Evolutionary conservation across 2,797 vertebrate species (phyloP).

Genomic region (Stomatorhinus walkeri): DNA sequence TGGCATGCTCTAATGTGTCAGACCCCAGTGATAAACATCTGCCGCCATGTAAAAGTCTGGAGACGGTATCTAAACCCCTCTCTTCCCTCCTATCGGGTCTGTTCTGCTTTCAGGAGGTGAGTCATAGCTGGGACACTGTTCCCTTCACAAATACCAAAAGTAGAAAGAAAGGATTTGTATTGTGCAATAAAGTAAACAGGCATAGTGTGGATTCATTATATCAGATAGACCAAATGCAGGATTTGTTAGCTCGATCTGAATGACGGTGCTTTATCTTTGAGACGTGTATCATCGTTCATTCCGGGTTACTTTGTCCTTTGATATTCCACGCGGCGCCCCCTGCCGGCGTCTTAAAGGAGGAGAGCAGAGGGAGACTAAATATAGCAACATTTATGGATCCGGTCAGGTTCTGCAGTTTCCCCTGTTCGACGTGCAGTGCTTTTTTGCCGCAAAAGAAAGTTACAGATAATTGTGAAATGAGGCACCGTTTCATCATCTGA

Average conservation of each 20-base stretch:
- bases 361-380: neutral
- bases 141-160: neutral
- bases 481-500: neutral
- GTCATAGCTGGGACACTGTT: conserved; percentile 7
- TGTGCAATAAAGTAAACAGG: conserved; percentile 30
- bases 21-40: conserved; percentile 25
- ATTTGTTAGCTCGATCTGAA: neutral
- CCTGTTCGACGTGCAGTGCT: neutral
- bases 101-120: conserved; percentile 19
- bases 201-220: neutral
- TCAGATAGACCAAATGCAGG: neutral
- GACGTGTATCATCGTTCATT: neutral
- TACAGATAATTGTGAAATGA: neutral
- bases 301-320: neutral
- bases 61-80: conserved; percentile 9
- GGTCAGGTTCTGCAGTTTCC: neutral
- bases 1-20: conserved; percentile 35
- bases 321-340: neutral
- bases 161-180: conserved; percentile 25
- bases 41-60: conserved; percentile 7
- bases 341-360: neutral
- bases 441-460: neutral
- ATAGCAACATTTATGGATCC: neutral
- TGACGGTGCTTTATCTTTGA: neutral
- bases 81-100: neutral